Percentiles rank a stretch among this genome's conserved stretches.
Conservation (phyloP, 2,888 invertebrate species). For the Peribatodes rhomboidaria region DNA sequence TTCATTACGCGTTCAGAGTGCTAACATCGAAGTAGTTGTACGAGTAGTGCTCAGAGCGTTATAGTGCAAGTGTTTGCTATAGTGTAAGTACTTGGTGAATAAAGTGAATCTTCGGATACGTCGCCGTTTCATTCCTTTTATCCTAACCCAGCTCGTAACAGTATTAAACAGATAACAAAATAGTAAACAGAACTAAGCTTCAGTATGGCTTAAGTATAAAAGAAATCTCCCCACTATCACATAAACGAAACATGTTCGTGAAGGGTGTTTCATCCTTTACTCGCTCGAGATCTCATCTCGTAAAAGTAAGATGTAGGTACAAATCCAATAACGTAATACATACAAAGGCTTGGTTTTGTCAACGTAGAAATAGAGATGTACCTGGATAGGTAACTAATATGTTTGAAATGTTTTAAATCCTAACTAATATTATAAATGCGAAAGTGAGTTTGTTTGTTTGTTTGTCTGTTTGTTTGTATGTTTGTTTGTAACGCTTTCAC, state of each 20-base stretch:
- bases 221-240: background rate
- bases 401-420: too few relatives aligned
- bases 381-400: too few relatives aligned
- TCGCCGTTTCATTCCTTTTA: background rate
- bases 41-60: too few relatives aligned
- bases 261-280: slow-evolving; percentile 7
- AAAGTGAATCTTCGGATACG: too few relatives aligned
- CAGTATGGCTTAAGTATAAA: background rate
- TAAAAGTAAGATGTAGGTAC: slow-evolving; percentile 13
- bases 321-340: slow-evolving; percentile 10
- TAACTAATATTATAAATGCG: too few relatives aligned
- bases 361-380: background rate
- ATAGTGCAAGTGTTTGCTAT: too few relatives aligned
- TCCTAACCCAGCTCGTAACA: background rate
- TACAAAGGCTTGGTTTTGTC: slow-evolving; percentile 1
- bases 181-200: background rate
- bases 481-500: too few relatives aligned
- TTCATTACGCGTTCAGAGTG: too few relatives aligned
- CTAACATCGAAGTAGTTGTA: too few relatives aligned
- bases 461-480: too few relatives aligned
- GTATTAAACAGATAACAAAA: background rate
- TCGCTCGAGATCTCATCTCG: slow-evolving; percentile 8
- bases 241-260: slow-evolving; percentile 8
- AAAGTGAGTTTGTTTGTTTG: too few relatives aligned
- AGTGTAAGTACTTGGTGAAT: too few relatives aligned